A percentile compares a stretch with the other conserved stretches of the same genome.
Evolutionary conservation across 2,113 vertebrate genomes (phyloP).

Genomic region (Piprites chloris): DNA sequence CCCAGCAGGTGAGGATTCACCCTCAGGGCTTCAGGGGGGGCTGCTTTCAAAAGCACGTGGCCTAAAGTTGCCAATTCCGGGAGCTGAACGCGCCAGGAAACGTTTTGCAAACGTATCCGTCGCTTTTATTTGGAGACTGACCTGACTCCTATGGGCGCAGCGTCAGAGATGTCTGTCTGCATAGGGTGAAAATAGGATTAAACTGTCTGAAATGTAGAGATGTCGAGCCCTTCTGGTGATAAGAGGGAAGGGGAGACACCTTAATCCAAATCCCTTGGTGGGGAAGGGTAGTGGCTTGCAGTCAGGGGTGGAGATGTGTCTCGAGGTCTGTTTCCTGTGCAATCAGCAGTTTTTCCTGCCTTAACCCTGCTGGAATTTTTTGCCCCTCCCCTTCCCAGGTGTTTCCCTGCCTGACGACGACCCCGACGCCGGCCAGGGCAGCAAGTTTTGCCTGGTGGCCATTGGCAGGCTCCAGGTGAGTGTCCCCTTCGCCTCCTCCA

Average conservation of each 20-base stretch:
- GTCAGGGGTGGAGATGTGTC: no score
- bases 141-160: background rate
- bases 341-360: background rate
- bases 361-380: background rate
- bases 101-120: accelerated
- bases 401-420: conserved; percentile 91
- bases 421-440: conserved; percentile 87
- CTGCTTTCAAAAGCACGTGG: accelerated
- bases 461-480: conserved; percentile 93
- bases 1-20: conserved; percentile 79
- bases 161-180: background rate
- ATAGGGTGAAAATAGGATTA: background rate
- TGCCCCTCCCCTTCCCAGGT: conserved; percentile 67
- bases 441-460: conserved; percentile 94
- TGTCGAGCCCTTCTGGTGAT: background rate
- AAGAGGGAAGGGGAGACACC: background rate
- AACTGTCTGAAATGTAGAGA: background rate
- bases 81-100: background rate
- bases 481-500: background rate
- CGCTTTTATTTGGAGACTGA: background rate
- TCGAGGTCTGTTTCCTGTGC: background rate
- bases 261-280: background rate
- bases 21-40: accelerated
- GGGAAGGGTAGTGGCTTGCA: background rate
- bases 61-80: accelerated